These are phyloP conservation scores for Tortricodes alternella DNA, from an alignment of 2,888 invertebrate species.

Conservation along the genomic window DNA sequence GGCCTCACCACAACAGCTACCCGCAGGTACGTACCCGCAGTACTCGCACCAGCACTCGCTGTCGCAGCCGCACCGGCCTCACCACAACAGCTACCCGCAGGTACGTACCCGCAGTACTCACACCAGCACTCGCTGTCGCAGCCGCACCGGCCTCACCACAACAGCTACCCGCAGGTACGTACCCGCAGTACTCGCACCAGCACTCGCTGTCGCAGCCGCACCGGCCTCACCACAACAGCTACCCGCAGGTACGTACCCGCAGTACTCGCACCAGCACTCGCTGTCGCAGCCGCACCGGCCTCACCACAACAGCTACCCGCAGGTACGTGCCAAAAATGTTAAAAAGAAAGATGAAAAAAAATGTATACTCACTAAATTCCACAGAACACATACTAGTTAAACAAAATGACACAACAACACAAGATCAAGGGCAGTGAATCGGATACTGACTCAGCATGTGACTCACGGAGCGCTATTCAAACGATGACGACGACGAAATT, in stretches of 20 bases:
- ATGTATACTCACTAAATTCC: too few species aligned
- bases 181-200: conserved; percentile 67
- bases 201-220: conserved; percentile 71
- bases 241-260: conserved; percentile 51
- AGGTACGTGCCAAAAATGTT: conserved; percentile 36
- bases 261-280: conserved; percentile 74
- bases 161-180: conserved; percentile 48
- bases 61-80: conserved; percentile 59
- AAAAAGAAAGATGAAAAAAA: not conserved
- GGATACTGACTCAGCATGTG: too few species aligned
- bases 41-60: conserved; percentile 74
- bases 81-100: conserved; percentile 47
- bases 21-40: conserved; percentile 51
- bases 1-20: conserved; percentile 43
- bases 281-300: conserved; percentile 62
- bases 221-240: conserved; percentile 43
- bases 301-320: conserved; percentile 44
- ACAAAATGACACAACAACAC: too few species aligned
- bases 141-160: conserved; percentile 49
- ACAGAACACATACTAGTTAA: too few species aligned
- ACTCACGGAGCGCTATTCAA: too few species aligned
- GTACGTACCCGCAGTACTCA: conserved; percentile 57
- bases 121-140: conserved; percentile 75
- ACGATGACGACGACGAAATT: too few species aligned
- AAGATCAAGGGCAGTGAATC: too few species aligned